A percentile compares a stretch with the other conserved stretches of the same genome.
These are phyloP conservation scores for Lophotriccus pileatus DNA, from an alignment of 2,797 vertebrate genomes.

Conservation along the genomic window DNA sequence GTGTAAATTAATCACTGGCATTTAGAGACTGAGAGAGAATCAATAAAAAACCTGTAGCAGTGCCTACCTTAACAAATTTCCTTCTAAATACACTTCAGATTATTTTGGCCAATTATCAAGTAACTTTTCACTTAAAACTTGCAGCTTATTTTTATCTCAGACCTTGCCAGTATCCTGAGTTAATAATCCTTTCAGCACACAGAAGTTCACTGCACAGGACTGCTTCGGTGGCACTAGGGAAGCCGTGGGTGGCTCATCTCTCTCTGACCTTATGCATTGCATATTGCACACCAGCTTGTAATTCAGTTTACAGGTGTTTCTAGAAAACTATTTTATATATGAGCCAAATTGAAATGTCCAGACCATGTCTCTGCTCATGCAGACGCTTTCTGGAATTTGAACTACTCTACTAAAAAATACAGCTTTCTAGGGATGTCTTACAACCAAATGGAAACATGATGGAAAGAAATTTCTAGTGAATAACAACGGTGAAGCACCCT, in stretches of 20 bases:
- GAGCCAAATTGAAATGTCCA: neutral
- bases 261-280: neutral
- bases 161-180: neutral
- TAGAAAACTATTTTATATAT: neutral
- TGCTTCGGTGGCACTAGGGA: neutral
- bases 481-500: neutral
- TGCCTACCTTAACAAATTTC: neutral
- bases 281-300: neutral
- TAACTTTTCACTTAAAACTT: neutral
- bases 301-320: neutral
- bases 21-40: neutral
- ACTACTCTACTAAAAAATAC: neutral
- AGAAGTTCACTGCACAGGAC: neutral
- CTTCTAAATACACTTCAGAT: neutral
- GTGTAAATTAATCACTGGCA: slow-evolving; percentile 1
- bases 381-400: neutral
- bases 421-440: neutral
- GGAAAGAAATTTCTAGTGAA: neutral
- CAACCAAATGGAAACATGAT: neutral
- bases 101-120: neutral
- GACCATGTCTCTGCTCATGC: neutral
- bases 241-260: neutral
- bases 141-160: neutral
- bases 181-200: neutral
- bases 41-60: neutral